phyloP scores from a whole-genome alignment of 2,888 invertebrate species.

The Mythimna impura region DNA sequence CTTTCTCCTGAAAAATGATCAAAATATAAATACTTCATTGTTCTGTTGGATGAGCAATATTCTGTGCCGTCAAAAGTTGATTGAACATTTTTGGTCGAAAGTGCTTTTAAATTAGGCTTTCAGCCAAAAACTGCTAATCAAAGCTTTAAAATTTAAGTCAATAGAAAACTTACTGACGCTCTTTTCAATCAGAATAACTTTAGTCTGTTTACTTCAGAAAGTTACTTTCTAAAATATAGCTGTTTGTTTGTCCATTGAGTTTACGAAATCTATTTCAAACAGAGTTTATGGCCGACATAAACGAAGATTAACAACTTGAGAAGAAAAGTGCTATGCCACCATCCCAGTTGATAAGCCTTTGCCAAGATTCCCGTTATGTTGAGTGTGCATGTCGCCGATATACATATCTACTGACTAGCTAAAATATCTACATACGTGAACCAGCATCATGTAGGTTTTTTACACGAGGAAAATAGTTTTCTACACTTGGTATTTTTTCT shows the following conservation, averaged over 20 bases:
- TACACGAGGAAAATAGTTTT: neutral
- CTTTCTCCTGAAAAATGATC: neutral
- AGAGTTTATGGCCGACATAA: constrained; percentile 58
- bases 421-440: constrained; percentile 24
- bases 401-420: constrained; percentile 36
- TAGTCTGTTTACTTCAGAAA: constrained; percentile 29
- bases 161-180: constrained; percentile 24
- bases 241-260: constrained; percentile 56
- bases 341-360: constrained; percentile 55
- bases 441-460: neutral
- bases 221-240: constrained; percentile 36
- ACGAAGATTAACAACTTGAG: constrained; percentile 60
- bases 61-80: constrained; percentile 6
- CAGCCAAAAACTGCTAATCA: constrained; percentile 20
- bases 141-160: constrained; percentile 20
- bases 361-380: constrained; percentile 58
- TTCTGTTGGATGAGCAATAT: neutral
- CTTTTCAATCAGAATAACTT: constrained; percentile 34
- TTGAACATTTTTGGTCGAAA: constrained; percentile 6
- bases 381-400: constrained; percentile 52
- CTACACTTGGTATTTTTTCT: constrained; percentile 4
- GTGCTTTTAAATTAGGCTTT: neutral
- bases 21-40: too few relatives aligned
- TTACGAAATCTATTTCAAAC: constrained; percentile 53
- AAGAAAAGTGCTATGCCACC: constrained; percentile 56